Evolutionary conservation across 2,797 vertebrate genomes (phyloP).

Genomic region (Orientallactaga sibirica): DNA sequence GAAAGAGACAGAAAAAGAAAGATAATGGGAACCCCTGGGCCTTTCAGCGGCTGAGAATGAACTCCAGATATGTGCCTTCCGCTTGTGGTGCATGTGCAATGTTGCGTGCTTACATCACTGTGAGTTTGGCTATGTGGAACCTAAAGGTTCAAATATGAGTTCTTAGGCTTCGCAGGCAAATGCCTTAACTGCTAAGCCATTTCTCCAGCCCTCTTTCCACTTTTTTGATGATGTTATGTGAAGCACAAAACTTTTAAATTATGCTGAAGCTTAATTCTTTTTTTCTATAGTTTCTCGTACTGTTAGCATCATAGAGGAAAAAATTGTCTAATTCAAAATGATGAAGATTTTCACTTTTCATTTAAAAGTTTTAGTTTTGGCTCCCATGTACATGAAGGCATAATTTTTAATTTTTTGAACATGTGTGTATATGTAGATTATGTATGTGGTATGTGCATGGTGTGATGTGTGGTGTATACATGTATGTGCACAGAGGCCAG

Average conservation of each 20-base stretch:
- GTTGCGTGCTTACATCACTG: too few relatives aligned
- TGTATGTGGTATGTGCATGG: too few relatives aligned
- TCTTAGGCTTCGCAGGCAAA: too few relatives aligned
- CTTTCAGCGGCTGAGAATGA: neutral
- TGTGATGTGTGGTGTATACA: too few relatives aligned
- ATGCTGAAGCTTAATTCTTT: neutral
- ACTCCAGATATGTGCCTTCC: neutral
- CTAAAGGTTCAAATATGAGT: too few relatives aligned
- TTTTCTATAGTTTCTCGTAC: neutral
- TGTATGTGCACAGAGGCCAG: too few relatives aligned
- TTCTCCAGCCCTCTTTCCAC: neutral
- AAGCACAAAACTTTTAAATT: neutral
- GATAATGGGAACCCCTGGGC: too few relatives aligned
- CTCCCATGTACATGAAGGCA: neutral
- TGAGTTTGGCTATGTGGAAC: too few relatives aligned
- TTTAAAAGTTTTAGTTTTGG: neutral
- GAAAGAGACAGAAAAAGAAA: too few relatives aligned
- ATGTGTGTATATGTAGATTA: too few relatives aligned
- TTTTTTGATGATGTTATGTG: conserved; percentile 46
- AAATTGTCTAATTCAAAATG: neutral
- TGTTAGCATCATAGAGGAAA: neutral
- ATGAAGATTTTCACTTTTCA: neutral
- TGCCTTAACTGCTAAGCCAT: neutral
- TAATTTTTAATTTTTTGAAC: neutral
- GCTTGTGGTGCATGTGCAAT: too few relatives aligned